Conservation (phyloP, 1,140 invertebrate genomes). For the Globodera rostochiensis region DNA sequence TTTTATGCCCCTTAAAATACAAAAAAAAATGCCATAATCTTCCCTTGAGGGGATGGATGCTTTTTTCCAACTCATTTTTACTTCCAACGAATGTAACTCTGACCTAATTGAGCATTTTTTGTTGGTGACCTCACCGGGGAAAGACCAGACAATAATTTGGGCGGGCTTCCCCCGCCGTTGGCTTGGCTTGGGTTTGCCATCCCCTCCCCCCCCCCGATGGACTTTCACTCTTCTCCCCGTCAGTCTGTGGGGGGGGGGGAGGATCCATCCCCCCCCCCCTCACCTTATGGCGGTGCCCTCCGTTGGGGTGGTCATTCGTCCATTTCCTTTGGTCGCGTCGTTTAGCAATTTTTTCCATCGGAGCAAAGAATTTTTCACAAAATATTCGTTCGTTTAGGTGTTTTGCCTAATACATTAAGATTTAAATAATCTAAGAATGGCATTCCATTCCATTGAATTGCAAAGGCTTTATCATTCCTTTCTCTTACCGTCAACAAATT, state of each 20-base stretch:
- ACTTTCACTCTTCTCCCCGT: neutral
- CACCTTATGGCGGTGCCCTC: neutral
- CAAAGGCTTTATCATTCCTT: too few species aligned
- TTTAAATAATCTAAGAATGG: too few species aligned
- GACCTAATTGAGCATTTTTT: too few species aligned
- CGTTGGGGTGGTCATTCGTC: neutral
- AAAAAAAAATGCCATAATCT: too few species aligned
- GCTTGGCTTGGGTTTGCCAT: constrained; percentile 8
- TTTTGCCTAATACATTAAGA: neutral
- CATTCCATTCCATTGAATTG: too few species aligned
- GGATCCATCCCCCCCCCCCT: neutral
- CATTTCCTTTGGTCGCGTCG: neutral
- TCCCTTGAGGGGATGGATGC: too few species aligned
- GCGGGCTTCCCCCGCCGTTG: neutral
- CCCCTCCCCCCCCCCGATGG: constrained; percentile 9
- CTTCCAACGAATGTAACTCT: too few species aligned
- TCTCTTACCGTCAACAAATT: too few species aligned
- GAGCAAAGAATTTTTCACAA: neutral
- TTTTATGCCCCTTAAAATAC: too few species aligned
- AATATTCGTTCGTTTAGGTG: neutral
- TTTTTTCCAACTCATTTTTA: too few species aligned
- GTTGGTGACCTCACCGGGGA: too few species aligned
- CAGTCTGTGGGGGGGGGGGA: neutral
- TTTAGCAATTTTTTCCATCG: neutral
- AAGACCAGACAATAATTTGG: too few species aligned